These are phyloP conservation scores for Folsomia manolachei DNA, from an alignment of 2,888 invertebrate genomes.

Conservation along the genomic window DNA sequence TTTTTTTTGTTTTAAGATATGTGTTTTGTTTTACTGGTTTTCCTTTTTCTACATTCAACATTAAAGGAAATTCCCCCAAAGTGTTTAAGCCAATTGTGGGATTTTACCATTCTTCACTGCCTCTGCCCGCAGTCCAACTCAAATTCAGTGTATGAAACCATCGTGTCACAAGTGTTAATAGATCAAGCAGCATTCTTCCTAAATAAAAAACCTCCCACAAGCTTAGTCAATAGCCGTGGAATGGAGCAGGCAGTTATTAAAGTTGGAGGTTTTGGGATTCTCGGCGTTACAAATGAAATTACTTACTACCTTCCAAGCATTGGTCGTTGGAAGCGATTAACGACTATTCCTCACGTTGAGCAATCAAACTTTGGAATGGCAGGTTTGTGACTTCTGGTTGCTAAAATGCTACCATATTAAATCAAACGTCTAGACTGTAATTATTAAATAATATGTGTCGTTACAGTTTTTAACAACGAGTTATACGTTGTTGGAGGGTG, in stretches of 20 bases:
- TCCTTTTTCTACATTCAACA: background rate
- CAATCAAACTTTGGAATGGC: constrained; percentile 71
- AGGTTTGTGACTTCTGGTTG: background rate
- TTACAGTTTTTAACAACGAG: constrained; percentile 63
- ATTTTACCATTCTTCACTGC: constrained; percentile 45
- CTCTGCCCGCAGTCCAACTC: constrained; percentile 32
- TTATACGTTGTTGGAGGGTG: constrained; percentile 70
- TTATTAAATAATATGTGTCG: background rate
- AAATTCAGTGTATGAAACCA: constrained; percentile 43
- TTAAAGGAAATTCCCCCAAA: constrained; percentile 47
- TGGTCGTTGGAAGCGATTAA: constrained; percentile 64
- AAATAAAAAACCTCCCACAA: constrained; percentile 40
- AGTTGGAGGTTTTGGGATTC: constrained; percentile 66
- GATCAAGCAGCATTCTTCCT: constrained; percentile 36
- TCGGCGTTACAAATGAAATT: constrained; percentile 67
- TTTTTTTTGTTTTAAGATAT: background rate
- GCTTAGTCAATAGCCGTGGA: constrained; percentile 62
- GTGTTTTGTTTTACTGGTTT: background rate
- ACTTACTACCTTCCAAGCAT: constrained; percentile 63
- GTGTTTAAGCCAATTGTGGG: constrained; percentile 45
- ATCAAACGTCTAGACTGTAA: background rate
- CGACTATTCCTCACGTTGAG: constrained; percentile 69
- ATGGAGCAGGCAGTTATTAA: constrained; percentile 65
- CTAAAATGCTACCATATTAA: background rate
- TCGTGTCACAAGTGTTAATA: constrained; percentile 43